A percentile compares a stretch with the other conserved stretches of the same genome.
phyloP scores from a whole-genome alignment of 2,888 invertebrate species.

The Harpalus rubripes region DNA sequence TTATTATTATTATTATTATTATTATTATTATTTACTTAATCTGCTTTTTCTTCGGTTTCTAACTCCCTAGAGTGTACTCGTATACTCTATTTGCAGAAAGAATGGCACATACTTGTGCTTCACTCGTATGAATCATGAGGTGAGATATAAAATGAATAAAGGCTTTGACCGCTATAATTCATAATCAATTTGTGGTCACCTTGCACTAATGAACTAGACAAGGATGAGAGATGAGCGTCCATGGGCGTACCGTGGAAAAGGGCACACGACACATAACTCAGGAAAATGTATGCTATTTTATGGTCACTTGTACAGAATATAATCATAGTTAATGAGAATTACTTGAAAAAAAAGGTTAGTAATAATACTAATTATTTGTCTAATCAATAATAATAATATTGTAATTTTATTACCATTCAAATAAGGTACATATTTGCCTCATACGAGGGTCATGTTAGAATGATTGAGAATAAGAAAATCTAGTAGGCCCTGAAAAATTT shows the following conservation, averaged over 20 bases:
- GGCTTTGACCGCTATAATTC: conserved; percentile 39
- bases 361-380: too few species aligned
- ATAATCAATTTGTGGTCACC: conserved; percentile 49
- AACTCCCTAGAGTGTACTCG: conserved; percentile 1
- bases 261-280: conserved; percentile 6
- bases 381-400: too few species aligned
- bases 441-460: too few species aligned
- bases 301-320: not conserved
- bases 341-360: too few species aligned
- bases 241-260: conserved; percentile 21
- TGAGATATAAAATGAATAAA: conserved; percentile 15
- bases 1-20: too few species aligned
- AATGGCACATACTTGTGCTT: not conserved
- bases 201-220: conserved; percentile 49
- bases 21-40: too few species aligned
- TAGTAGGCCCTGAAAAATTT: too few species aligned
- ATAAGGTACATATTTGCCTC: too few species aligned
- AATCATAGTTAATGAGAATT: not conserved
- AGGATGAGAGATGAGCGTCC: conserved; percentile 12
- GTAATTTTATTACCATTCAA: too few species aligned
- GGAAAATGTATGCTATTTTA: not conserved
- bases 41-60: not conserved
- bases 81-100: not conserved
- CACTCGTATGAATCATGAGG: conserved; percentile 33
- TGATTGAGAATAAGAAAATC: too few species aligned